A percentile compares a stretch with the other conserved stretches of the same genome.
phyloP scores from a whole-genome alignment of 2,113 vertebrate genomes.

The Tachycineta bicolor region DNA sequence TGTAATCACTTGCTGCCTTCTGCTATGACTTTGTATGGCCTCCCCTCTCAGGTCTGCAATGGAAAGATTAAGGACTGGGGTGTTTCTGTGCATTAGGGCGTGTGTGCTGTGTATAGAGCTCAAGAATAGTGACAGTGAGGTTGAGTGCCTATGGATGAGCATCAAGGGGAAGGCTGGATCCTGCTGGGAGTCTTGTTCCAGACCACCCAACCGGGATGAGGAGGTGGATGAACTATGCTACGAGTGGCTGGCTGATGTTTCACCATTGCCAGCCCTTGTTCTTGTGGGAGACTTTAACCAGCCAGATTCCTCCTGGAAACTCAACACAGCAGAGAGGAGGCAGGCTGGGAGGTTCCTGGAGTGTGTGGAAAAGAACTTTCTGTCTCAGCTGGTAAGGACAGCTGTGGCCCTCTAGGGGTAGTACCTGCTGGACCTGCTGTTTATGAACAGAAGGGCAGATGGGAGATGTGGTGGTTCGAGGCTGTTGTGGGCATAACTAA shows the following conservation, averaged over 20 bases:
- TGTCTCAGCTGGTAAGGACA: background rate
- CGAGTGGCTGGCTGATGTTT: background rate
- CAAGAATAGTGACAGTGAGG: background rate
- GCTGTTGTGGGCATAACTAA: rapidly evolving
- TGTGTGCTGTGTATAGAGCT: background rate
- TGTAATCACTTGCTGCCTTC: slow-evolving; percentile 23
- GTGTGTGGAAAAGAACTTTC: background rate
- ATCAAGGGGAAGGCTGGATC: background rate
- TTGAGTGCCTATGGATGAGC: background rate
- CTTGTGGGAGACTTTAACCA: background rate
- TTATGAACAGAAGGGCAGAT: background rate
- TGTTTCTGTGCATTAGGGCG: background rate
- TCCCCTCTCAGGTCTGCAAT: background rate
- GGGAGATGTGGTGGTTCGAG: background rate
- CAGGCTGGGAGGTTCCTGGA: background rate
- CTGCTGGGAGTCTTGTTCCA: background rate
- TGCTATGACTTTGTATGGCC: background rate
- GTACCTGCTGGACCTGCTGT: background rate
- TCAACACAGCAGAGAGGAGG: background rate
- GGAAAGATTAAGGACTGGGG: background rate
- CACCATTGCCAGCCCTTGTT: background rate
- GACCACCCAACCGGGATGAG: background rate
- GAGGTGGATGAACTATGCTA: background rate
- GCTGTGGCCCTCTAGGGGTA: background rate
- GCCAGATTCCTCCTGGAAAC: background rate